These are phyloP conservation scores for Eulemur macaco DNA, from an alignment of 2,113 vertebrate species.

Conservation along the genomic window DNA sequence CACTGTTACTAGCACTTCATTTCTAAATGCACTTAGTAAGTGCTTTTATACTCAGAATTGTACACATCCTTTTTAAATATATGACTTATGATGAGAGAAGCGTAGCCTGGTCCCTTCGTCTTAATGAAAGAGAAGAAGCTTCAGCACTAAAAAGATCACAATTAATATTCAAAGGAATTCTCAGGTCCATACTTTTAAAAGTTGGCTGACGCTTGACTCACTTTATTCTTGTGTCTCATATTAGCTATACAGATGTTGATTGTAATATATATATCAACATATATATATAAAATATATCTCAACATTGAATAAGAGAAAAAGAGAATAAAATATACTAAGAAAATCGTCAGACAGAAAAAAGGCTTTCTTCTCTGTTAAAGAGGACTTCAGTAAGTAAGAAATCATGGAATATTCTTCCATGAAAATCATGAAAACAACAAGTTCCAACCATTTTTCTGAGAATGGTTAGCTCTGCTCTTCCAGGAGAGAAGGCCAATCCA, in stretches of 20 bases:
- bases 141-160: background rate
- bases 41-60: background rate
- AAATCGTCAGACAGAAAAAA: background rate
- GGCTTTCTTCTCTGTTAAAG: background rate
- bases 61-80: background rate
- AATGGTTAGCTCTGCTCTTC: background rate
- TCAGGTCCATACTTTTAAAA: background rate
- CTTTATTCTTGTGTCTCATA: background rate
- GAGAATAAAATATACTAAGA: background rate
- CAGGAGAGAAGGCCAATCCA: background rate
- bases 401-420: background rate
- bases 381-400: background rate
- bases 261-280: background rate
- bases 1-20: background rate
- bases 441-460: background rate
- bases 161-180: background rate
- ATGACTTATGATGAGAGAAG: background rate
- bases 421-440: background rate
- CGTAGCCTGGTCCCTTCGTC: background rate
- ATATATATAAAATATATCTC: background rate
- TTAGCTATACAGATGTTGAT: background rate
- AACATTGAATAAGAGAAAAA: background rate
- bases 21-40: background rate
- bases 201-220: background rate
- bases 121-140: background rate